Percentiles rank a stretch among this genome's conserved stretches.
phyloP scores from a whole-genome alignment of 2,797 vertebrate genomes.

The Clarias laeviceps region DNA sequence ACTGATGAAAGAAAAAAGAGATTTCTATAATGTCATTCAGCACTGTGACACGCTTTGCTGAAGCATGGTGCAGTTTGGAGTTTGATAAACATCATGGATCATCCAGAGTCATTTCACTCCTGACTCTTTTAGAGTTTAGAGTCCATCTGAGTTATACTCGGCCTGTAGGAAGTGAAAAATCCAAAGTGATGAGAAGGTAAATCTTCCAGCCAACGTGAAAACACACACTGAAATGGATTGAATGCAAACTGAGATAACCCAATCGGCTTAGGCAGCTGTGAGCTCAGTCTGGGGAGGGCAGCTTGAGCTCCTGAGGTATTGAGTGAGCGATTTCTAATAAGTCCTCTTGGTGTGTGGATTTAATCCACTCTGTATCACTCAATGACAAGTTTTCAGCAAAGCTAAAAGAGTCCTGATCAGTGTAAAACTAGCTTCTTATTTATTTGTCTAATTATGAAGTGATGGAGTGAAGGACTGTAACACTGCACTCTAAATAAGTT shows the following conservation, averaged over 20 bases:
- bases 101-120: background rate
- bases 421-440: conserved; percentile 19
- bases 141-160: background rate
- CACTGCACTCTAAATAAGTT: background rate
- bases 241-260: conserved; percentile 20
- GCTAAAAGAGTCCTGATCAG: conserved; percentile 29
- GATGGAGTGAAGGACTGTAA: background rate
- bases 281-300: background rate
- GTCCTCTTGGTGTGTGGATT: conserved; percentile 30
- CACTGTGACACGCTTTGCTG: background rate
- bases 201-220: background rate
- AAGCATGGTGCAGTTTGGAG: background rate
- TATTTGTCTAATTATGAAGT: background rate
- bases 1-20: conserved; percentile 16
- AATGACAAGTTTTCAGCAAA: conserved; percentile 38
- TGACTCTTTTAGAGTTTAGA: background rate
- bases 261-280: background rate
- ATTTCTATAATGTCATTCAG: conserved; percentile 23
- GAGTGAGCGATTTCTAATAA: conserved; percentile 34
- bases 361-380: conserved; percentile 41
- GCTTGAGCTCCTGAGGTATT: conserved; percentile 21
- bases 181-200: background rate
- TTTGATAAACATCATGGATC: conserved; percentile 6
- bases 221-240: background rate
- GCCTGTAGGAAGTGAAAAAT: background rate